These are phyloP conservation scores for Calyptommatus sinebrachiatus DNA, from an alignment of 2,113 vertebrate species.

Conservation along the genomic window DNA sequence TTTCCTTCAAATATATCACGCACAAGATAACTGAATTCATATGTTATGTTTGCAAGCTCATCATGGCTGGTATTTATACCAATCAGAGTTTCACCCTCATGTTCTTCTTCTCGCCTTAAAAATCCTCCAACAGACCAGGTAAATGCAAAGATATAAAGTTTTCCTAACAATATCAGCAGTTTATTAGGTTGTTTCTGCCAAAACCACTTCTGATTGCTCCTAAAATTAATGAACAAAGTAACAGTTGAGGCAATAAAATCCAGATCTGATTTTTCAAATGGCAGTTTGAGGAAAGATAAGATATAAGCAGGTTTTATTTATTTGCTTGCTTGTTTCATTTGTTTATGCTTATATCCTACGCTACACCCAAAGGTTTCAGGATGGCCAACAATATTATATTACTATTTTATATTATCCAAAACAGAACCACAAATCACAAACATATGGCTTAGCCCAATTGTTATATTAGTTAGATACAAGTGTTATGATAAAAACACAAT, in stretches of 20 bases:
- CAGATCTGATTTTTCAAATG: neutral
- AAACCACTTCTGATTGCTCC: conserved; percentile 10
- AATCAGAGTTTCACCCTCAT: conserved; percentile 54
- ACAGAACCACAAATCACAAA: neutral
- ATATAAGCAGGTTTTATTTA: neutral
- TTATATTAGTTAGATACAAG: neutral
- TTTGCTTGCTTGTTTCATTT: too few species aligned
- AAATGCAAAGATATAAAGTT: conserved; percentile 65
- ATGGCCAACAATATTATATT: neutral
- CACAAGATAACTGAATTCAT: conserved; percentile 59
- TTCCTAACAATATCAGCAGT: conserved; percentile 46
- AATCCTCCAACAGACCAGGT: conserved; percentile 62
- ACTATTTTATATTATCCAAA: neutral
- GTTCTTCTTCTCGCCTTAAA: conserved; percentile 54
- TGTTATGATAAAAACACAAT: neutral
- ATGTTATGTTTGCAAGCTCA: conserved; percentile 38
- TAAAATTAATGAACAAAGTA: conserved; percentile 9
- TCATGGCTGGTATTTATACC: conserved; percentile 32
- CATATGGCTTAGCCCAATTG: accelerated
- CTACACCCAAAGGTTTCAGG: too few species aligned
- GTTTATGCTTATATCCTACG: too few species aligned
- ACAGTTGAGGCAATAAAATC: neutral
- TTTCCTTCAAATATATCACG: conserved; percentile 60
- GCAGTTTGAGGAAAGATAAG: neutral
- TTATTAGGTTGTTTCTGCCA: conserved; percentile 57